Evolutionary conservation across 1,140 invertebrate genomes (phyloP), one percentile per base, ranked within the genome.

Genomic region (Solen grandis): DNA sequence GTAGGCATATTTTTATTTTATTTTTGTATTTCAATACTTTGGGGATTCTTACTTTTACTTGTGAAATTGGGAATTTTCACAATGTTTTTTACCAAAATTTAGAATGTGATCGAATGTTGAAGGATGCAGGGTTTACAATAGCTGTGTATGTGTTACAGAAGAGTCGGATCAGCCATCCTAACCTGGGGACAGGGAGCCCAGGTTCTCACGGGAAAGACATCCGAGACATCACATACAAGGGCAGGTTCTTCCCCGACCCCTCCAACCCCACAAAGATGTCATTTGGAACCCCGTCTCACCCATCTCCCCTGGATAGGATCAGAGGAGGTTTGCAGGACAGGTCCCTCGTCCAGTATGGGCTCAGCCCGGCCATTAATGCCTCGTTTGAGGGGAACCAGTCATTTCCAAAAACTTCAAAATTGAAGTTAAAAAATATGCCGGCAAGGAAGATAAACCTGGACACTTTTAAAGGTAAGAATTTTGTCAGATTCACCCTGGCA

Each of bases 341-440:
- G 50, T 75, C 86, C 33, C 86, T 86, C 2, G 59, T 65, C 16
- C 88, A 90, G 80, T 78, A 91, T 35, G 90, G 90, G 27, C 38
- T 89, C 0, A 75, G 60, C 0, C 57, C 75, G 4, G 35, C 63
- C 29, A 79, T 74, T 5, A 76, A 86, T 50, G 84, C 86, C 50
- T 88, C 90, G 19, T 92, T 90, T 82, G 88, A 91, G 75, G 82
- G 63, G 5, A 91, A 92, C 78, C 91, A 92, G 85, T 91, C 91
- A 16, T 91, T 90, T 76, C 91, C 91, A 8, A 85, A 86, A 79
- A 50, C 66, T 22, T 50, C 54, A 14, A 73, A 79, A 29, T 62
- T 66, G 5, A 82, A 62, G 54, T 29, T 25, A 25, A 38, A 36
- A 0, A 68, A 52, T 1, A 27, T 74, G 22, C 57, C 76, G 16